Conservation (phyloP, 1,140 invertebrate genomes). For the Littorina saxatilis region DNA sequence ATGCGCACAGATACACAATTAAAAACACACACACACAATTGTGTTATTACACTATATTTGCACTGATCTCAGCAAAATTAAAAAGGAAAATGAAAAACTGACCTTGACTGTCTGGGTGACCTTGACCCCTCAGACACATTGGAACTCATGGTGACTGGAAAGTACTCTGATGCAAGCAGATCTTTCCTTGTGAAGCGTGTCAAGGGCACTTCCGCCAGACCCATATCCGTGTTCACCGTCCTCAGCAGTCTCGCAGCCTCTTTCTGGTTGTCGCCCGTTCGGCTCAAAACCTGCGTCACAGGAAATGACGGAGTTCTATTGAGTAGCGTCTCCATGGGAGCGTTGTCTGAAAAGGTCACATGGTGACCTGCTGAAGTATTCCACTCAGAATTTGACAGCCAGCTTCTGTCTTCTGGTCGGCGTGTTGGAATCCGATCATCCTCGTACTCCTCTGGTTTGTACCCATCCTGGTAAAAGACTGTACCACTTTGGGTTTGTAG, state of each 20-base stretch:
- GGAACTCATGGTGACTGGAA: constrained; percentile 33
- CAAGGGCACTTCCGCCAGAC: constrained; percentile 17
- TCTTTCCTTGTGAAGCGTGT: constrained; percentile 26
- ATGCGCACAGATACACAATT: too few species aligned
- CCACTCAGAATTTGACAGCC: constrained; percentile 32
- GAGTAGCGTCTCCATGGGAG: background rate
- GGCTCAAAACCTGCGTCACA: background rate
- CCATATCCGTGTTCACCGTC: constrained; percentile 7
- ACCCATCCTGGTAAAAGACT: background rate
- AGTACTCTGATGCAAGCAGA: constrained; percentile 33
- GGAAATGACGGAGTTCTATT: background rate
- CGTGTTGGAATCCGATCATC: background rate
- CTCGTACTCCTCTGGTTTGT: background rate
- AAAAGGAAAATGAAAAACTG: background rate
- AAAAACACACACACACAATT: too few species aligned
- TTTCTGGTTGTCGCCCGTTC: background rate
- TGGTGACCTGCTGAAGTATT: constrained; percentile 19
- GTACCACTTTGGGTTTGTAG: background rate
- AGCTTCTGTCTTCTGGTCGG: background rate
- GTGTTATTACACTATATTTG: too few species aligned
- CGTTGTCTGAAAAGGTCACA: background rate
- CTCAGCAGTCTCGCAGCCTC: constrained; percentile 8
- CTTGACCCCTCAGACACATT: background rate
- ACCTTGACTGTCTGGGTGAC: constrained; percentile 12
- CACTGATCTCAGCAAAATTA: too few species aligned